phyloP scores from a whole-genome alignment of 2,888 invertebrate species.

The Tanypteryx hageni region DNA sequence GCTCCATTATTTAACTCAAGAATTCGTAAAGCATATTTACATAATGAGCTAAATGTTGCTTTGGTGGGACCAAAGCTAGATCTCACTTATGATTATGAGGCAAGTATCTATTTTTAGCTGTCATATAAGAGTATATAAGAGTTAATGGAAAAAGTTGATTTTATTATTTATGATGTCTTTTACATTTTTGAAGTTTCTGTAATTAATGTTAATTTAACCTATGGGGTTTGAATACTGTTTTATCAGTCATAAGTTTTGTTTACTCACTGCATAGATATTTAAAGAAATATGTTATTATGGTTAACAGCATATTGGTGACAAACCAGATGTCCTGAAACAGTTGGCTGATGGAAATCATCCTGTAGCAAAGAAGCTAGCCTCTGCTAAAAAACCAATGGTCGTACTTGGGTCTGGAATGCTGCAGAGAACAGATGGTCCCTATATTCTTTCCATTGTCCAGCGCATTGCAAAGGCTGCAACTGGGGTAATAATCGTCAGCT shows the following conservation, averaged over 20 bases:
- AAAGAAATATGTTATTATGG: not conserved
- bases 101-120: slow-evolving; percentile 71
- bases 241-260: too few relatives aligned
- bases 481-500: slow-evolving; percentile 25
- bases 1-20: slow-evolving; percentile 97
- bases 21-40: slow-evolving; percentile 96
- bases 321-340: slow-evolving; percentile 84
- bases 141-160: too few relatives aligned
- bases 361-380: slow-evolving; percentile 82
- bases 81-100: slow-evolving; percentile 93
- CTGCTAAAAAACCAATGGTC: slow-evolving; percentile 92
- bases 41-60: slow-evolving; percentile 91
- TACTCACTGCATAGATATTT: not conserved
- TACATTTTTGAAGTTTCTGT: not conserved
- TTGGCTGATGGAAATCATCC: slow-evolving; percentile 85
- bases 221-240: not conserved
- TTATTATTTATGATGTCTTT: slow-evolving; percentile 42
- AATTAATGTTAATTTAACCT: not conserved
- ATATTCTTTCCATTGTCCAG: slow-evolving; percentile 86
- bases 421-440: slow-evolving; percentile 86
- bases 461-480: slow-evolving; percentile 78
- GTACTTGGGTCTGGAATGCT: slow-evolving; percentile 93
- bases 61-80: slow-evolving; percentile 94
- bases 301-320: slow-evolving; percentile 88
- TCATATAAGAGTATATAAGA: too few relatives aligned